Base-by-base conservation (phyloP, 2,888 invertebrate genomes). In the Platycheirus rosarum region DNA sequence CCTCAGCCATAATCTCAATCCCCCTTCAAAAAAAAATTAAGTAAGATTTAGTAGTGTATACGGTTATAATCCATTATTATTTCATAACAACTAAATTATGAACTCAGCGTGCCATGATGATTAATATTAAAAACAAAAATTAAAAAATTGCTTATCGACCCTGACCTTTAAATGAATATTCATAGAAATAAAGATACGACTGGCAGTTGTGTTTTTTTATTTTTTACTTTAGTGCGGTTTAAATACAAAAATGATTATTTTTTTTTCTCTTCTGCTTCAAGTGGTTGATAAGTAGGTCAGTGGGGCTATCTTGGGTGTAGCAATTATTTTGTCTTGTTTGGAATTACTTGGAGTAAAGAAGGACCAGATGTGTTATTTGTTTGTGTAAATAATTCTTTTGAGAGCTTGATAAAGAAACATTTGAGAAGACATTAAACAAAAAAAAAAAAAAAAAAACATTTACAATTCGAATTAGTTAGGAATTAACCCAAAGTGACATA, bases 251-350 rank as follows among this genome's bases (percentile, higher is more conserved):
- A 8, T 23, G 8, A 55, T 60, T 60, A 42, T 40, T 26, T 14
- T 9, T 14, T 23, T 14, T 16, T 51, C 3, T 8, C 26, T 37
- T 55, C 23, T 44, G 18, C 20, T 26, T 16, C n/a, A 9, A 44
- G 60, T 18, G 44, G 14, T 8, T 60, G 60, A 60, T 60, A 60
- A 60, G 60, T 44, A 44, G 60, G 60, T 60, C 60, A 44, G 60
- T 16, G 40, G 9, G 44, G 44, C 44, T 60, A 60, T 60, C 60
- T 60, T 60, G 26, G n/a, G 18, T 29, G 8, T 8, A 29, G 42
- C 16, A 11, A 5, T 53, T 18, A 29, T 13, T 18, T 14, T 55
- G 11, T 37, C 2, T 29, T 44, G 5, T 18, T 60, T 29, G 18
- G 18, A 44, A 42, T 42, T 26, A 9, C 13, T 40, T 14, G 13